A percentile compares a stretch with the other conserved stretches of the same genome.
Evolutionary conservation across 2,888 invertebrate species (phyloP).

Genomic region (Crepidodera aurea): DNA sequence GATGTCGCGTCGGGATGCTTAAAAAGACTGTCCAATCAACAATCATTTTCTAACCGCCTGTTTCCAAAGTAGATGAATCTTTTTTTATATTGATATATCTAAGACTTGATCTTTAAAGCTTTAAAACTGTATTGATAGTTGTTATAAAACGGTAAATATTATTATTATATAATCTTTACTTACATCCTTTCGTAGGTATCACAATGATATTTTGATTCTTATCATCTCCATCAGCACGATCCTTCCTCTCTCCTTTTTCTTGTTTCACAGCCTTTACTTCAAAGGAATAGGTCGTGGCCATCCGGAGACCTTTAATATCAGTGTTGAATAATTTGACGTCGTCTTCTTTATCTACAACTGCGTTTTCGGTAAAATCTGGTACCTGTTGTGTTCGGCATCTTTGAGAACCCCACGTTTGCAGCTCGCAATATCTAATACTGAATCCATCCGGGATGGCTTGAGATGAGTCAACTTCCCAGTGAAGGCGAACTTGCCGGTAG

Average conservation of each 20-base stretch:
- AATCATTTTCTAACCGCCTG: too few species aligned
- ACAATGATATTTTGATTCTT: slow-evolving; percentile 73
- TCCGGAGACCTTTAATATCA: slow-evolving; percentile 74
- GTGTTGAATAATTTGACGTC: slow-evolving; percentile 65
- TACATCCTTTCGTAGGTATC: slow-evolving; percentile 85
- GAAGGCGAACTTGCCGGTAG: slow-evolving; percentile 70
- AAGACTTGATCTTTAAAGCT: too few species aligned
- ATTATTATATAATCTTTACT: too few species aligned
- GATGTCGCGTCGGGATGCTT: too few species aligned
- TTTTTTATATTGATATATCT: too few species aligned
- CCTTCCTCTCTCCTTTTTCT: slow-evolving; percentile 60
- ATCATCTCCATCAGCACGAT: slow-evolving; percentile 60
- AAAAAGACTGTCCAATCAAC: too few species aligned
- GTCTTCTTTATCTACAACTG: slow-evolving; percentile 49
- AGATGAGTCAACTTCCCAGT: slow-evolving; percentile 68
- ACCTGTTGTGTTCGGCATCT: slow-evolving; percentile 70
- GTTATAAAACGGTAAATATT: too few species aligned
- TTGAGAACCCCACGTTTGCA: slow-evolving; percentile 81
- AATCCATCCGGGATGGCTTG: slow-evolving; percentile 67
- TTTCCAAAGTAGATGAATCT: too few species aligned
- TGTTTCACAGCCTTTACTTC: slow-evolving; percentile 72
- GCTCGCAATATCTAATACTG: slow-evolving; percentile 79
- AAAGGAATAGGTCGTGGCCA: slow-evolving; percentile 85
- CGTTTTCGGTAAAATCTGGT: slow-evolving; percentile 42
- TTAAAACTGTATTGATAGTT: too few species aligned